Evolutionary conservation across 2,113 vertebrate species (phyloP), one percentile per base, ranked within the genome.

Genomic region (Monopterus albus): DNA sequence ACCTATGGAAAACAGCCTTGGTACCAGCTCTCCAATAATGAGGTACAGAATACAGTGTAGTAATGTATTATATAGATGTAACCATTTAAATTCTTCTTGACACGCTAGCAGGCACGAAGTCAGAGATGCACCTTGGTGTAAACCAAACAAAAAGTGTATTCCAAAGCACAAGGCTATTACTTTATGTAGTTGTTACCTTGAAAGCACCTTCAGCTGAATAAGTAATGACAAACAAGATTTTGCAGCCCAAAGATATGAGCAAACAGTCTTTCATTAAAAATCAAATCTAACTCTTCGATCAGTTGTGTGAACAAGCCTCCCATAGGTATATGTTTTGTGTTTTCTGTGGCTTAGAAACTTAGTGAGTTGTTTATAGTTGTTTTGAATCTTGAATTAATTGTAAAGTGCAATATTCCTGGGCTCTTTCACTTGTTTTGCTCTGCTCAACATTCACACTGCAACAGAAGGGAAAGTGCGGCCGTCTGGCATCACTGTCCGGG

Each of bases 21-120:
- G 98, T 99, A 99, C 85, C 98, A 99, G 83, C 95, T 99, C 38
- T 99, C 98, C 72, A 99, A 99, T 87, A 99, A 99, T 0, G 98
- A 99, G 97, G 98, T 99, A 83, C 31, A 39, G 20, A 29, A 7
- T 3, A 13, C 18, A 38, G 2, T 5, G 31, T 15, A 35, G 33
- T 18, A 21, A 62, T 11, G 23, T 43, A 43, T 28, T 15, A n/a
- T 31, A 11, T 9, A 25, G 28, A 39, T 26, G 2, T 45, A 3
- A 49, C 31, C 14, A 2, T 21, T 43, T n/a, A n/a, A n/a, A n/a
- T n/a, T n/a, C n/a, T n/a, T n/a, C n/a, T n/a, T 9, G 66, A 40
- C 11, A 2, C 36, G n/a, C 2, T 11, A 36, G 23, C 38, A 26
- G 25, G 31, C 15, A 31, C 3, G 42, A 7, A 7, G 49, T 29